These are phyloP conservation scores for Crenuchus spilurus DNA, from an alignment of 2,797 vertebrate genomes.

Conservation along the genomic window DNA sequence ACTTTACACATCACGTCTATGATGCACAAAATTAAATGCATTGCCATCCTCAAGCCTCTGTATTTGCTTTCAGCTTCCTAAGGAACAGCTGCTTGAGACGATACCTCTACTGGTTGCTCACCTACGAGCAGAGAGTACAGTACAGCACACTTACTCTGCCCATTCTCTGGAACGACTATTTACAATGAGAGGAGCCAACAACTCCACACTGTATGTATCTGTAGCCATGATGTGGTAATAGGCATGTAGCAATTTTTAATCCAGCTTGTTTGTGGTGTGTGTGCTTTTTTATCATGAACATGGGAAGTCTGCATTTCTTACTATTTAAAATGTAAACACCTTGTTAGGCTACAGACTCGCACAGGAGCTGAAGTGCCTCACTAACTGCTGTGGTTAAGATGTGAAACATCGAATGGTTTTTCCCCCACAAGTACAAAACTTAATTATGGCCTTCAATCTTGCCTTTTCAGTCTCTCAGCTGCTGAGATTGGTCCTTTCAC, in stretches of 20 bases:
- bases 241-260: too few species aligned
- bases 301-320: neutral
- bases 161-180: slow-evolving; percentile 95
- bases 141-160: slow-evolving; percentile 95
- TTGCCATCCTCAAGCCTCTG: neutral
- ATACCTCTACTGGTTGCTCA: slow-evolving; percentile 90
- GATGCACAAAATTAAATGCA: too few species aligned
- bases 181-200: slow-evolving; percentile 93
- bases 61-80: slow-evolving; percentile 84
- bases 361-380: too few species aligned
- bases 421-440: too few species aligned
- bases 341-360: too few species aligned
- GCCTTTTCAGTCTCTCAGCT: slow-evolving; percentile 83
- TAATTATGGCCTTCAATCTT: too few species aligned
- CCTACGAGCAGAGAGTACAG: slow-evolving; percentile 92
- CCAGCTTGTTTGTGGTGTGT: neutral
- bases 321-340: neutral
- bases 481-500: slow-evolving; percentile 91
- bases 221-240: too few species aligned
- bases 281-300: too few species aligned
- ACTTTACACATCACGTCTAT: too few species aligned
- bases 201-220: slow-evolving; percentile 89
- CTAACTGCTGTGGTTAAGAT: too few species aligned
- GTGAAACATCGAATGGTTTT: too few species aligned
- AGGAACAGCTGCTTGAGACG: slow-evolving; percentile 91